phyloP scores from a whole-genome alignment of 2,797 vertebrate species.

The Chanos chanos region DNA sequence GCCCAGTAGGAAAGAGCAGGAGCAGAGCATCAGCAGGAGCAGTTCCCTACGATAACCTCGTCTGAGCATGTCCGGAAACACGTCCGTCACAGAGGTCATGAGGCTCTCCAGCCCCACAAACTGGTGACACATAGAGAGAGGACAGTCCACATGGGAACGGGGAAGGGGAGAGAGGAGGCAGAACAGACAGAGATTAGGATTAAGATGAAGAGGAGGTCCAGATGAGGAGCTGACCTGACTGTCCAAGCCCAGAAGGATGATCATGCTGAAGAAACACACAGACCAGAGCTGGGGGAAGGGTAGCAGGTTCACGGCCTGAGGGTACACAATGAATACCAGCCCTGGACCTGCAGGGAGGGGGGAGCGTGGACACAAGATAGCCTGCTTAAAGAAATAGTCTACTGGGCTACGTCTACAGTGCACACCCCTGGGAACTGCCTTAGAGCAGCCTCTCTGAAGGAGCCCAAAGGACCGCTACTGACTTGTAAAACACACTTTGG shows the following conservation, averaged over 20 bases:
- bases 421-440: too few relatives aligned
- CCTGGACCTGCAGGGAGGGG: constrained; percentile 58
- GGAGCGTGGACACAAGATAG: background rate
- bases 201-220: too few relatives aligned
- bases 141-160: background rate
- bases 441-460: too few relatives aligned
- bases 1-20: constrained; percentile 69
- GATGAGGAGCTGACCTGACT: constrained; percentile 51
- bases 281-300: constrained; percentile 68
- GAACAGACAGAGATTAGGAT: background rate
- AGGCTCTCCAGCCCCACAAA: constrained; percentile 86
- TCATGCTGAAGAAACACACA: constrained; percentile 67
- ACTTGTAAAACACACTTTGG: too few relatives aligned
- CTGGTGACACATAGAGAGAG: constrained; percentile 53
- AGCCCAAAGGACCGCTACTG: too few relatives aligned
- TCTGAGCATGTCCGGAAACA: constrained; percentile 75
- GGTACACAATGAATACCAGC: constrained; percentile 69
- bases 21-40: constrained; percentile 70
- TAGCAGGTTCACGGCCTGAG: constrained; percentile 68
- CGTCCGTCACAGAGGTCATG: constrained; percentile 80
- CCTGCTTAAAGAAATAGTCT: too few relatives aligned
- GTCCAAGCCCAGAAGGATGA: constrained; percentile 67
- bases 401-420: too few relatives aligned
- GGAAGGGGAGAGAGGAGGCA: background rate
- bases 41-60: constrained; percentile 75